These are phyloP conservation scores for Nycteola revayana DNA, from an alignment of 2,888 invertebrate genomes.

Conservation along the genomic window DNA sequence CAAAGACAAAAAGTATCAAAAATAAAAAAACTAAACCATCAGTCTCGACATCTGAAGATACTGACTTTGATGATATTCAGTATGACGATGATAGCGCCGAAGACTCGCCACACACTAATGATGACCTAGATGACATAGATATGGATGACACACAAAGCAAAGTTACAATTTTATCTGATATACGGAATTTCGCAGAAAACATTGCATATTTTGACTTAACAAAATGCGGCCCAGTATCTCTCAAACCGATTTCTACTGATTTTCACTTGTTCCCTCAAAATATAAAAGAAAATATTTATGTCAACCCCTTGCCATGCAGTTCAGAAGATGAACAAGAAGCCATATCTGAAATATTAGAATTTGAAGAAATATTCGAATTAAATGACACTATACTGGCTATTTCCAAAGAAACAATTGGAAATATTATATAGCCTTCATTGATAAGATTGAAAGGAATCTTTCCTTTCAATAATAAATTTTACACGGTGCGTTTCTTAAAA, in stretches of 20 bases:
- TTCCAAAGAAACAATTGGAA: conserved; percentile 5
- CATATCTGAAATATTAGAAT: neutral
- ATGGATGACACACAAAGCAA: neutral
- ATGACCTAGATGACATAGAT: neutral
- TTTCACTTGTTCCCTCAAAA: no score
- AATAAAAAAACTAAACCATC: no score
- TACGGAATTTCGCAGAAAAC: conserved; percentile 1
- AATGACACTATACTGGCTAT: conserved; percentile 1
- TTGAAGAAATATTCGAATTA: neutral
- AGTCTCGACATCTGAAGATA: no score
- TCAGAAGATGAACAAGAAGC: neutral
- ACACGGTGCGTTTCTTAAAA: no score
- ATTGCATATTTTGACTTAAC: conserved; percentile 1
- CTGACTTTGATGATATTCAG: neutral
- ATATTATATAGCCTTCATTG: conserved; percentile 5
- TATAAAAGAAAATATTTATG: conserved; percentile 1
- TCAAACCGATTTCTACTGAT: no score
- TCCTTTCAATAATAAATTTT: neutral
- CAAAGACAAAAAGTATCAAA: neutral
- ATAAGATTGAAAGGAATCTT: conserved; percentile 3
- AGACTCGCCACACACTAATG: no score
- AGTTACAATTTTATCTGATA: neutral
- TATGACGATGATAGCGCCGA: no score
- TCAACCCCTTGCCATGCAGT: conserved; percentile 4
- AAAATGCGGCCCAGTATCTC: neutral